Conservation (phyloP, 2,888 invertebrate species). For the Hedya salicella region DNA sequence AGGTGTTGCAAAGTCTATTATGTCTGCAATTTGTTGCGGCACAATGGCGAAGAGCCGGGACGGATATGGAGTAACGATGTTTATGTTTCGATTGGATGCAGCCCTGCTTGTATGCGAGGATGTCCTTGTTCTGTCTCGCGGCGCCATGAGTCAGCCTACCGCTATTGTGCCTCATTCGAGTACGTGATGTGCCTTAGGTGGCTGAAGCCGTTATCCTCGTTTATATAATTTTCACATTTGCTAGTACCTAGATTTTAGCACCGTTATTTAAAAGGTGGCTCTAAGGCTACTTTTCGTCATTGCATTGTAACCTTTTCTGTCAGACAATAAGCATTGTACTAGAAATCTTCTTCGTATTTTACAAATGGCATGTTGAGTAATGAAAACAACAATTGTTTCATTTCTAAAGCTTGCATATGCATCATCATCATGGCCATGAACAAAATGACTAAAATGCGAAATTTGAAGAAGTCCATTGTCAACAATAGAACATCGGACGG, state of each 20-base stretch:
- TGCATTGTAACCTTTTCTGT: constrained; percentile 24
- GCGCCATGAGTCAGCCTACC: constrained; percentile 69
- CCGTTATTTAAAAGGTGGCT: constrained; percentile 31
- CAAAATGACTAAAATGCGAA: constrained; percentile 18
- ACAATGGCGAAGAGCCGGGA: constrained; percentile 78
- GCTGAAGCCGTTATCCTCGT: constrained; percentile 48
- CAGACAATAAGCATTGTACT: constrained; percentile 30
- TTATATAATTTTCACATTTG: constrained; percentile 34
- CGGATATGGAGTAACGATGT: constrained; percentile 82
- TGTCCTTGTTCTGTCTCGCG: constrained; percentile 78
- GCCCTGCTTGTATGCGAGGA: constrained; percentile 63
- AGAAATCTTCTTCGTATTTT: constrained; percentile 22
- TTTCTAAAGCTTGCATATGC: constrained; percentile 18
- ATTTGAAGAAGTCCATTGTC: constrained; percentile 13
- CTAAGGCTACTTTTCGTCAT: constrained; percentile 5
- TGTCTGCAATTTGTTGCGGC: constrained; percentile 78
- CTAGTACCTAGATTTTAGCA: constrained; percentile 27
- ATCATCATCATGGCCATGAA: constrained; percentile 14
- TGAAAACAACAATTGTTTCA: constrained; percentile 10
- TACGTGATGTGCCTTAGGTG: constrained; percentile 62
- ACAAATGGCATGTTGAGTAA: constrained; percentile 18
- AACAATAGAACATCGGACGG: constrained; percentile 14
- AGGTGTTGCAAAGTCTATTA: constrained; percentile 77
- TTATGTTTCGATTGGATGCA: constrained; percentile 77
- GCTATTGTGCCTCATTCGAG: constrained; percentile 67